Evolutionary conservation across 2,888 invertebrate species (phyloP).

Genomic region (Anodontia alba): DNA sequence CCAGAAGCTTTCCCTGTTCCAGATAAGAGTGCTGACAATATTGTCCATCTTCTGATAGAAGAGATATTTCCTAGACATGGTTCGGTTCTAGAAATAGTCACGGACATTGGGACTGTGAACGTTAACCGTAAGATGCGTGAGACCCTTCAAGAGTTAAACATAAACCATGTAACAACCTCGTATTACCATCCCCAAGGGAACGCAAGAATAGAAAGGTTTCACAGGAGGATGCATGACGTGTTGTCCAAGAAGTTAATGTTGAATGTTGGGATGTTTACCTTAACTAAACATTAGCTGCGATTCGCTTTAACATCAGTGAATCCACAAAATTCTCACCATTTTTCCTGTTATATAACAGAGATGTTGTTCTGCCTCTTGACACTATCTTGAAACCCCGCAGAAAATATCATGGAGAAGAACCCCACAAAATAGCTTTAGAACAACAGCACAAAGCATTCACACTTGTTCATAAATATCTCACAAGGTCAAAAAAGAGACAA

Average conservation of each 20-base stretch:
- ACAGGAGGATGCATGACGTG: not conserved
- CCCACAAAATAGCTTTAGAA: not conserved
- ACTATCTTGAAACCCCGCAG: not conserved
- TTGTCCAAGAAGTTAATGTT: not conserved
- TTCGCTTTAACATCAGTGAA: not conserved
- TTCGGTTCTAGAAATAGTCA: constrained; percentile 28
- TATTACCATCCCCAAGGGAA: constrained; percentile 18
- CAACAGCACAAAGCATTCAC: not conserved
- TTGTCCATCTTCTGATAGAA: not conserved
- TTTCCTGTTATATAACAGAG: not conserved
- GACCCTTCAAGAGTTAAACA: constrained; percentile 20
- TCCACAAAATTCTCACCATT: not conserved
- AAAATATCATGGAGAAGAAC: not conserved
- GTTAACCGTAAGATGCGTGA: constrained; percentile 21
- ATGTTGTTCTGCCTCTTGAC: not conserved
- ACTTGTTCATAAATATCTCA: not conserved
- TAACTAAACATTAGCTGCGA: not conserved
- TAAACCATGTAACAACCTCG: constrained; percentile 15
- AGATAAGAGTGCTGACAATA: not conserved
- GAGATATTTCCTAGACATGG: constrained; percentile 7
- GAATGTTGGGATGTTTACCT: not conserved
- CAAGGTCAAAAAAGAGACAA: not conserved
- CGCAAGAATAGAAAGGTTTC: not conserved
- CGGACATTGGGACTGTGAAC: constrained; percentile 33
- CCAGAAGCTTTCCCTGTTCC: not conserved